A percentile compares a stretch with the other conserved stretches of the same genome.
Evolutionary conservation across 30 jellyfish, hydroid and myxozoan genomes (phyloP).

Genomic region (Morbakka virulenta): DNA sequence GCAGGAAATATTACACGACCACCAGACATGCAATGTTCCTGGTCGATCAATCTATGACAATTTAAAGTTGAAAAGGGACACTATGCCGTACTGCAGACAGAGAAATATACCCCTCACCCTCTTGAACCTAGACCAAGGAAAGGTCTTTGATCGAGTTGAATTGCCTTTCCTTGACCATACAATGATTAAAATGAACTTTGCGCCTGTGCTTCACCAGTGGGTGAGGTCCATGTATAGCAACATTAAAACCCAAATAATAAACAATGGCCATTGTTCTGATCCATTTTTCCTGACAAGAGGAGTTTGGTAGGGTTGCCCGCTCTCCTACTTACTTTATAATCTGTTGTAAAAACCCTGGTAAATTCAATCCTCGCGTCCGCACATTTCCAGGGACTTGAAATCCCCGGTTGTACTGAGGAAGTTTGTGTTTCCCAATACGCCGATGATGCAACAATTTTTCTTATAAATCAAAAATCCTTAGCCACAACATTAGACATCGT

Average conservation of each 20-base stretch:
- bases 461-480: neutral
- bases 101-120: conserved; percentile 2
- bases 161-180: conserved; percentile 32
- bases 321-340: conserved; percentile 16
- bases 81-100: neutral
- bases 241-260: neutral
- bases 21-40: conserved; percentile 56
- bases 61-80: conserved; percentile 14
- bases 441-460: conserved; percentile 25
- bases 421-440: conserved; percentile 22
- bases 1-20: neutral
- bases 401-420: conserved; percentile 4
- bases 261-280: conserved; percentile 17
- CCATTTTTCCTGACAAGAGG: neutral
- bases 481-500: neutral
- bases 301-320: conserved; percentile 48
- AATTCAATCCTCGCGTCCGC: neutral
- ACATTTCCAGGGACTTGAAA: neutral
- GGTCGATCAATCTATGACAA: conserved; percentile 43
- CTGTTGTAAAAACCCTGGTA: conserved; percentile 10
- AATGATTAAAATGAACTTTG: conserved; percentile 18
- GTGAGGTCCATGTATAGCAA: neutral
- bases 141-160: conserved; percentile 59
- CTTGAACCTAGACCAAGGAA: conserved; percentile 36
- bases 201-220: neutral